These are phyloP conservation scores for Rhabdornis inornatus DNA, from an alignment of 2,113 vertebrate genomes.

Conservation along the genomic window DNA sequence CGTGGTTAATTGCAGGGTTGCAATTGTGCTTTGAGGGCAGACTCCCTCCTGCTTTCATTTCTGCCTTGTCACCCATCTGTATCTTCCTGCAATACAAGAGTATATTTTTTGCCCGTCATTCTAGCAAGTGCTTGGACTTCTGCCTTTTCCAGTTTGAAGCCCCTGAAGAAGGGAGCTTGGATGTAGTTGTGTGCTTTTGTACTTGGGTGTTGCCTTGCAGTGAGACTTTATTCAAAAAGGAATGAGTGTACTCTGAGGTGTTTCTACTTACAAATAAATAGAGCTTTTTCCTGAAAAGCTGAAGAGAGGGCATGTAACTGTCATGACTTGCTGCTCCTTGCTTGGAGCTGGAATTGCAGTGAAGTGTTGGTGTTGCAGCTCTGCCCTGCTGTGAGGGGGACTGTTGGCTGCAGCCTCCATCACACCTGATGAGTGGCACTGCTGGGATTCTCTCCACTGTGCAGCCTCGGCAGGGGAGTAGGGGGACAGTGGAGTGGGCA, in stretches of 20 bases:
- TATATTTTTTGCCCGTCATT: accelerated
- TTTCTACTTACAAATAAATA: background rate
- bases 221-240: background rate
- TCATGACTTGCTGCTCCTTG: background rate
- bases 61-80: background rate
- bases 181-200: background rate
- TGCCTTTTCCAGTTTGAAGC: background rate
- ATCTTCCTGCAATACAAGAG: background rate
- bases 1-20: background rate
- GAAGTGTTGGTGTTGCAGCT: background rate
- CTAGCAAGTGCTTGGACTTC: accelerated
- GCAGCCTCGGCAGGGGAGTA: accelerated
- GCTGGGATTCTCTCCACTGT: background rate
- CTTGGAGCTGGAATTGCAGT: background rate
- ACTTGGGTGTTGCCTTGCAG: accelerated
- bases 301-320: background rate
- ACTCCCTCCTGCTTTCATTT: background rate
- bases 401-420: background rate
- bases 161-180: background rate
- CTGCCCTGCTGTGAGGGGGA: background rate
- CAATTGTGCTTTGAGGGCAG: background rate
- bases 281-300: background rate
- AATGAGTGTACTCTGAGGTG: background rate
- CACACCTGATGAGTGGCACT: background rate
- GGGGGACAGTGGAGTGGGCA: background rate